Evolutionary conservation across 2,113 vertebrate genomes (phyloP).

Genomic region (Leuciscus idus): DNA sequence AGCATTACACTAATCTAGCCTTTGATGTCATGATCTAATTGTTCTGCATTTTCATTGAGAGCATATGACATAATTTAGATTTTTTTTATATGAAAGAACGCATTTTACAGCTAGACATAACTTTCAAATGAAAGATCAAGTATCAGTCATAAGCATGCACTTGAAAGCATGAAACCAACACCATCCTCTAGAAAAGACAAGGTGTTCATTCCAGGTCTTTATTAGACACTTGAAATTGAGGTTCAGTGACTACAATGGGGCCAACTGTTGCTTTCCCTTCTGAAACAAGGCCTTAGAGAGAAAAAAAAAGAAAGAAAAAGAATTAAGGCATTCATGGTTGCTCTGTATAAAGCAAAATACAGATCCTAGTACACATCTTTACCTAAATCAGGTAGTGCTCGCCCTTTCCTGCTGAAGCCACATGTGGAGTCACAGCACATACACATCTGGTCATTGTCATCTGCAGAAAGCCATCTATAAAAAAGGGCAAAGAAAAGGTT

Average conservation of each 20-base stretch:
- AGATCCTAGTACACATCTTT: neutral
- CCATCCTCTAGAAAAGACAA: neutral
- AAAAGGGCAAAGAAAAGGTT: fast-evolving
- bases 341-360: neutral
- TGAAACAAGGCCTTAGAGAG: neutral
- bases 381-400: neutral
- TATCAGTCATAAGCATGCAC: neutral
- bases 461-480: conserved; percentile 46
- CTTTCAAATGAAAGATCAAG: no score
- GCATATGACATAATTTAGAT: no score
- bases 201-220: neutral
- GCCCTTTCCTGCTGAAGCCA: neutral
- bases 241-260: neutral
- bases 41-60: no score
- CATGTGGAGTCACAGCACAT: conserved; percentile 53
- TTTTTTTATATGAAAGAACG: no score
- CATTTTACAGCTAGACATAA: no score
- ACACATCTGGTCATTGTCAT: conserved; percentile 39
- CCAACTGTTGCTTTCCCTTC: neutral
- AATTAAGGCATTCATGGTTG: neutral
- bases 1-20: no score
- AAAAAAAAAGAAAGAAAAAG: neutral
- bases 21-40: no score
- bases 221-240: neutral
- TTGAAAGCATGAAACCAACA: neutral